Base-by-base conservation (phyloP, 2,113 vertebrate species). In the Merops nubicus region DNA sequence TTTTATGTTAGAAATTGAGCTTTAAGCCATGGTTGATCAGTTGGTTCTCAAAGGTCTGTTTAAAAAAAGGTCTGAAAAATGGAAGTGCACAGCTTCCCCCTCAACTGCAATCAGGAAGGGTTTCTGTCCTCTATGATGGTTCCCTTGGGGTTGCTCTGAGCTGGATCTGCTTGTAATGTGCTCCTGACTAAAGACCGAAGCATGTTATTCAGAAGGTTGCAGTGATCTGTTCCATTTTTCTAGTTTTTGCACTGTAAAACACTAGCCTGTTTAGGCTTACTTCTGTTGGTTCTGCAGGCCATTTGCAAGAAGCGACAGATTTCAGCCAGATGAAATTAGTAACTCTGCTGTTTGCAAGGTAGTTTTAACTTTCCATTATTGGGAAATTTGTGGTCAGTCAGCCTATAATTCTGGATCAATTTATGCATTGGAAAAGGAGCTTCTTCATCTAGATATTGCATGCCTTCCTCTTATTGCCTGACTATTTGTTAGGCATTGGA, bases 391-490 rank as follows among this genome's bases (percentile, higher is more conserved):
- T 63, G 38, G n/a, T 65, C 31, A 17, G 7, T 80, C 31, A 51
- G 8, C 8, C 62, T 88, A 88, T 70, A 77, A 28, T 86, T 88
- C 50, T 88, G 57, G 12, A 53, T 76, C 40, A 69, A 18, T 79
- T 83, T 59, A 19, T 0, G 0, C 12, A 21, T 69, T 2, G 3
- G 62, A 63, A 65, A 54, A 90, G 29, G 43, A 36, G 11, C 70
- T 74, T 64, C 16, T 88, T 68, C 28, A 45, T 76, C 85, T 88
- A 51, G 45, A 25, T 5, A 7, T 2, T 72, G 40, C 88, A 40
- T 70, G 8, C 42, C 15, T 77, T 93, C 28, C 23, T 88, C 21
- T 73, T 88, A 50, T 5, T 77, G 50, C 38, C 45, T 85, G 60
- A 67, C 34, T 79, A 16, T 45, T 93, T 51, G n/a, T 28, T 90